Evolutionary conservation across 2,797 vertebrate species (phyloP), one percentile per base, ranked within the genome.

Genomic region (Pteropus rufus): DNA sequence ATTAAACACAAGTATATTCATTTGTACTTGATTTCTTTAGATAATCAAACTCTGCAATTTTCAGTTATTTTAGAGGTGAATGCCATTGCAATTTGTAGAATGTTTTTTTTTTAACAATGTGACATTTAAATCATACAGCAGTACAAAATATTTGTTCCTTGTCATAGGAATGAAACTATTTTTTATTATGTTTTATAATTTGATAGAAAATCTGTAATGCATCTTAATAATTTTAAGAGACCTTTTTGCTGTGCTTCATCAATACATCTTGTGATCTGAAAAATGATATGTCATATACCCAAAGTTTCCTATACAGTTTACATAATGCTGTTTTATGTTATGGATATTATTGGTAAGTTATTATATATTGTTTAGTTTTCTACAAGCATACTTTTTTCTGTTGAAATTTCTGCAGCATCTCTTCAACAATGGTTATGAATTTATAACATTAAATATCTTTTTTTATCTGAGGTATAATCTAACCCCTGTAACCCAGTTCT

Each of bases 1-100:
- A 95, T 98, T 98, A 97, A 97, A 98, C 90, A 94, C 36, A 98
- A 98, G 96, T 97, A 19, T 93, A 97, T 98, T 98, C 92, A 96
- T 81, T 91, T 80, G 3, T 36, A 56, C 65, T 76, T 97, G 69
- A 77, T 97, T 97, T 95, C 86, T 85, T 98, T 97, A 97, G 97
- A 95, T 87, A 97, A 96, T 97, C 86, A 96, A 95, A 96, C 58
- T 88, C 29, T 87, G 49, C 14, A 95, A 75, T 93, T 97, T 81
- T 95, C 70, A 70, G 46, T 49, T 46, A 81, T 96, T 97, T 96
- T 89, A 70, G 83, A 89, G 79, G 72, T 91, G 18, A 96, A 96
- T 69, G 87, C 79, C 77, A 88, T 83, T 93, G 31, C 44, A 86
- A 95, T 86, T 14, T 86, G 79, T 2, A 23, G 10, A 70, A 18